Evolutionary conservation across 1,140 invertebrate species (phyloP).

Genomic region (Archivesica marissinica): DNA sequence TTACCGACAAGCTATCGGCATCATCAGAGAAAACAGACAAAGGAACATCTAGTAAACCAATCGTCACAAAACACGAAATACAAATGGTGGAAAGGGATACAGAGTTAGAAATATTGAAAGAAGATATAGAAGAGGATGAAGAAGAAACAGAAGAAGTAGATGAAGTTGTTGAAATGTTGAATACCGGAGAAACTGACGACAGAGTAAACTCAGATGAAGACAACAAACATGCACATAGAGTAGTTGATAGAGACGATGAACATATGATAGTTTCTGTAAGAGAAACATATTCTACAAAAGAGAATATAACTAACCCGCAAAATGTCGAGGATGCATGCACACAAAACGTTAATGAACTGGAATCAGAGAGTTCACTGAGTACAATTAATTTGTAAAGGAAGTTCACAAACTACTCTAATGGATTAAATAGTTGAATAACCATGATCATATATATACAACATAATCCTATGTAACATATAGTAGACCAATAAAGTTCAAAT

Average conservation of each 20-base stretch:
- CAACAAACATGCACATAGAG: background rate
- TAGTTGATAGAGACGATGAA: background rate
- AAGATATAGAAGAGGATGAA: conserved; percentile 42
- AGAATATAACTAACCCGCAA: too few species aligned
- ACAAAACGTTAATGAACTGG: too few species aligned
- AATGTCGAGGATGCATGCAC: too few species aligned
- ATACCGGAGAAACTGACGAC: conserved; percentile 12
- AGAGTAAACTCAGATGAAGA: background rate
- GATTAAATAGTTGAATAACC: too few species aligned
- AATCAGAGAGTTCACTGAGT: too few species aligned
- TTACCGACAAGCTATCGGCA: conserved; percentile 8
- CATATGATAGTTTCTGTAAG: too few species aligned
- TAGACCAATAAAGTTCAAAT: too few species aligned
- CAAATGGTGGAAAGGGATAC: background rate
- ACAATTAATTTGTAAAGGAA: too few species aligned
- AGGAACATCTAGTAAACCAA: background rate
- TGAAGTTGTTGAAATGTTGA: background rate
- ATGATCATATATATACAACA: too few species aligned
- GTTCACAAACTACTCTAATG: too few species aligned
- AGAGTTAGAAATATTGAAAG: background rate
- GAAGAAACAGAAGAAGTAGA: conserved; percentile 29
- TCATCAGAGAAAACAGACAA: background rate
- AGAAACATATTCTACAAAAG: too few species aligned
- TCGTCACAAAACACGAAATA: background rate
- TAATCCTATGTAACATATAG: too few species aligned